Conservation (phyloP, 2,797 vertebrate species). For the Hoplostethus mediterraneus region DNA sequence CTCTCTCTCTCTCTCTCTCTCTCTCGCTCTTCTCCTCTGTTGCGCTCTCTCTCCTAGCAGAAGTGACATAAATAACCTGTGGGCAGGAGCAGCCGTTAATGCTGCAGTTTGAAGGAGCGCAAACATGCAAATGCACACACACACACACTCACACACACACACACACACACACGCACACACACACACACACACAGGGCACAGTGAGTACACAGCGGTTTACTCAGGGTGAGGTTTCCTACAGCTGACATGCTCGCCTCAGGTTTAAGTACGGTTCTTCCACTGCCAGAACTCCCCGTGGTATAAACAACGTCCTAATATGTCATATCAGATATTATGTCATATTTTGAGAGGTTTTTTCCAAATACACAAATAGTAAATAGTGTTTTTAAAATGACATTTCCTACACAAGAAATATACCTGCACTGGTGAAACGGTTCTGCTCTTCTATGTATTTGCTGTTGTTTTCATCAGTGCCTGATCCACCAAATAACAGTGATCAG, state of each 20-base stretch:
- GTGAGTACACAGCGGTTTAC: conserved; percentile 56
- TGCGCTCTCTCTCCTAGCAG: conserved; percentile 31
- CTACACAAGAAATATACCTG: no score
- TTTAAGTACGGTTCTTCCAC: conserved; percentile 38
- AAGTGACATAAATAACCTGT: conserved; percentile 52
- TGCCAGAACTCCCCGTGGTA: conserved; percentile 38
- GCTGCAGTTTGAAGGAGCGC: conserved; percentile 42
- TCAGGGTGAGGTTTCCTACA: conserved; percentile 61
- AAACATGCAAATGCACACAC: conserved; percentile 45
- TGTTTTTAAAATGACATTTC: no score
- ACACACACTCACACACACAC: conserved; percentile 19
- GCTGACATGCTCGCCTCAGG: conserved; percentile 69
- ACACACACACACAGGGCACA: no score
- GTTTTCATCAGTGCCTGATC: not conserved
- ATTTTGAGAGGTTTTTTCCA: not conserved
- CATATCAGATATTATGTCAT: conserved; percentile 10
- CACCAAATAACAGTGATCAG: not conserved
- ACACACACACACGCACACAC: conserved; percentile 19
- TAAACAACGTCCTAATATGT: conserved; percentile 17
- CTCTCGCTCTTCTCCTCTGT: conserved; percentile 4
- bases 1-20: conserved; percentile 29
- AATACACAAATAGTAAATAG: not conserved
- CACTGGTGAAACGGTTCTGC: not conserved
- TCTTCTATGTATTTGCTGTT: not conserved
- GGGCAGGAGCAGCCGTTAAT: conserved; percentile 51